phyloP scores from a whole-genome alignment of 2,888 invertebrate genomes.

The Dicranocentrus wangi region DNA sequence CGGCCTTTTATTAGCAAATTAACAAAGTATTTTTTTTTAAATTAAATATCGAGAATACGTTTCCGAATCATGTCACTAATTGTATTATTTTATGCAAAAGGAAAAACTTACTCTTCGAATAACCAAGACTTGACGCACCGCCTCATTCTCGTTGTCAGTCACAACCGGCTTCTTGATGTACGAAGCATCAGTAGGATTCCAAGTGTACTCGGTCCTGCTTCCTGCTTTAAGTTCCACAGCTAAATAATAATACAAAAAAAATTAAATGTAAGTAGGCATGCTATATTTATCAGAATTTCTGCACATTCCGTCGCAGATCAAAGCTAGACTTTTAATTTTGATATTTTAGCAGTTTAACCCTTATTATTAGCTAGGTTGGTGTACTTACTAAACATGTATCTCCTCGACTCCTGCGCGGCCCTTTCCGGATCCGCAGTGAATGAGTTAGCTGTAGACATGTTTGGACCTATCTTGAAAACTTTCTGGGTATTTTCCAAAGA shows the following conservation, averaged over 20 bases:
- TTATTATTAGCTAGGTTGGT: too few species aligned
- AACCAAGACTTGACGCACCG: constrained; percentile 6
- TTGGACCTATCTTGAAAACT: not conserved
- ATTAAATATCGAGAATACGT: not conserved
- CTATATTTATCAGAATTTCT: too few species aligned
- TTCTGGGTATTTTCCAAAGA: not conserved
- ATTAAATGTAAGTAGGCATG: too few species aligned
- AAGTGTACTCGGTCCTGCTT: not conserved
- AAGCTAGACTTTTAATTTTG: too few species aligned
- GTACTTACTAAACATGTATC: constrained; percentile 53
- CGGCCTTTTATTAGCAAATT: constrained; percentile 12
- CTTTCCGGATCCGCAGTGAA: not conserved
- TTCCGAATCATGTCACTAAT: not conserved
- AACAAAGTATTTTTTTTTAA: not conserved
- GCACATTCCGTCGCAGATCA: too few species aligned
- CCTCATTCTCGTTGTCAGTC: constrained; percentile 6
- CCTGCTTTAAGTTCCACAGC: constrained; percentile 5
- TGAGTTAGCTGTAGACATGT: constrained; percentile 18
- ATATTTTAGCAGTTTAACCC: too few species aligned
- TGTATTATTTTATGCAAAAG: not conserved
- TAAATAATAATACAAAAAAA: not conserved
- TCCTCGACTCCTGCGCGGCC: constrained; percentile 3
- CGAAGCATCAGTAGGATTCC: not conserved
- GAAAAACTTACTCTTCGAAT: constrained; percentile 30
- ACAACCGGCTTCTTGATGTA: not conserved